These are phyloP conservation scores for Cardiocondyla obscurior DNA, from an alignment of 1,140 invertebrate genomes.

Conservation along the genomic window DNA sequence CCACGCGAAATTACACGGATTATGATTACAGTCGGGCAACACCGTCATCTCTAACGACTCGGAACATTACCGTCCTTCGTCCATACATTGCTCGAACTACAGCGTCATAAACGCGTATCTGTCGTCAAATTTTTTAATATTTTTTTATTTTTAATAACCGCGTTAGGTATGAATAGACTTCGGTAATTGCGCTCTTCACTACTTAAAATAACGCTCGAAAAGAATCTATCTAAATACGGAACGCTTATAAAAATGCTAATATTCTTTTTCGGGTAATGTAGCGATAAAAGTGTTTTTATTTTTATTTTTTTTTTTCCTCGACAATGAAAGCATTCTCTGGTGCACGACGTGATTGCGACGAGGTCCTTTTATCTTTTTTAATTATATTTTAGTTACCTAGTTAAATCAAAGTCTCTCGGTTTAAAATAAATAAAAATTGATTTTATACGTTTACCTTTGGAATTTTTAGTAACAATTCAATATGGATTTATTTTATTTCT, in stretches of 20 bases:
- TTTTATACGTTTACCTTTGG: not conserved
- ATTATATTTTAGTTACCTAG: not conserved
- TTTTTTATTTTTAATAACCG: no score
- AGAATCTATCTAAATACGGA: slow-evolving; percentile 28
- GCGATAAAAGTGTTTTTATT: no score
- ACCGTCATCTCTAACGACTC: not conserved
- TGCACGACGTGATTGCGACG: not conserved
- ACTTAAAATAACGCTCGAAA: slow-evolving; percentile 24
- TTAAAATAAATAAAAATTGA: not conserved
- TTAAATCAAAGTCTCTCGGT: not conserved
- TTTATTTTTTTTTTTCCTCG: not conserved
- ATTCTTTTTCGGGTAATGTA: not conserved
- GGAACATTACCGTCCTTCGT: not conserved
- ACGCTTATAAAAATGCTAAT: slow-evolving; percentile 25
- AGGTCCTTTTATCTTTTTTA: not conserved
- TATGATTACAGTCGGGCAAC: not conserved
- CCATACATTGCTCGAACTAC: not conserved
- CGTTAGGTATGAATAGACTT: no score
- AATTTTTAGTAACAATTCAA: not conserved
- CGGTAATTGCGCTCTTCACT: no score
- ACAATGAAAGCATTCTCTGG: not conserved
- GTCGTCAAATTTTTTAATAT: no score
- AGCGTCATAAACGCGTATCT: no score
- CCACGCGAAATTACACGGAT: not conserved
- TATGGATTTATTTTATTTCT: not conserved